phyloP scores from a whole-genome alignment of 2,888 invertebrate species.

The Dryococelus australis region DNA sequence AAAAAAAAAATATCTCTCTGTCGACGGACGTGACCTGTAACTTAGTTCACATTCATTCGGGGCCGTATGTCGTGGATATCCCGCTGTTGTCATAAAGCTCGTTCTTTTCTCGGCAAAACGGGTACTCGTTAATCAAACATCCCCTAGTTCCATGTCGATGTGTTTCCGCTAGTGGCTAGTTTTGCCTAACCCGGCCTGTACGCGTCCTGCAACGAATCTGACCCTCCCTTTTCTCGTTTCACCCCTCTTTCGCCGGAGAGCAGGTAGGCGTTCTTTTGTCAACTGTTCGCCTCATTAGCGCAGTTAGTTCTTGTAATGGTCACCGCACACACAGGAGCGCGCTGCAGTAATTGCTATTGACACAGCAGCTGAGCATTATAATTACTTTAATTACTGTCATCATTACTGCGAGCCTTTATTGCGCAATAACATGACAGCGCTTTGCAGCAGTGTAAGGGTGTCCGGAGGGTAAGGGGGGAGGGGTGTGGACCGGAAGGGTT shows the following conservation, averaged over 20 bases:
- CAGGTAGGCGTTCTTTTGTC: constrained; percentile 29
- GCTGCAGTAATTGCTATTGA: constrained; percentile 37
- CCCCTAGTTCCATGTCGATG: no score
- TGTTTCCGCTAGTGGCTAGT: neutral
- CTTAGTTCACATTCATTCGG: no score
- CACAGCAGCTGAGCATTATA: constrained; percentile 38
- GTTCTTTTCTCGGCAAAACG: no score
- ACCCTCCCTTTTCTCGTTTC: neutral
- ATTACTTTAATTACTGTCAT: constrained; percentile 37
- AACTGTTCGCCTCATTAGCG: constrained; percentile 30
- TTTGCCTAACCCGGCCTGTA: neutral
- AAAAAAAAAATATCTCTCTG: no score
- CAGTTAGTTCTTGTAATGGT: constrained; percentile 28
- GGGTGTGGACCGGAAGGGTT: neutral
- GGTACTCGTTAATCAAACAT: no score
- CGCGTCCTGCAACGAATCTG: neutral
- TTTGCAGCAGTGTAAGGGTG: neutral
- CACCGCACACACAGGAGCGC: constrained; percentile 20
- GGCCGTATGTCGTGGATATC: no score
- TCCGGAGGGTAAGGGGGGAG: neutral
- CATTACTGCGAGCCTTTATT: constrained; percentile 33
- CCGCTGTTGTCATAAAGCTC: no score
- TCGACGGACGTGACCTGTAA: no score
- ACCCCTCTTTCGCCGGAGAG: neutral
- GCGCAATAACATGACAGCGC: constrained; percentile 21